phyloP scores from a whole-genome alignment of 2,888 invertebrate genomes.

The Colletes collaris region DNA sequence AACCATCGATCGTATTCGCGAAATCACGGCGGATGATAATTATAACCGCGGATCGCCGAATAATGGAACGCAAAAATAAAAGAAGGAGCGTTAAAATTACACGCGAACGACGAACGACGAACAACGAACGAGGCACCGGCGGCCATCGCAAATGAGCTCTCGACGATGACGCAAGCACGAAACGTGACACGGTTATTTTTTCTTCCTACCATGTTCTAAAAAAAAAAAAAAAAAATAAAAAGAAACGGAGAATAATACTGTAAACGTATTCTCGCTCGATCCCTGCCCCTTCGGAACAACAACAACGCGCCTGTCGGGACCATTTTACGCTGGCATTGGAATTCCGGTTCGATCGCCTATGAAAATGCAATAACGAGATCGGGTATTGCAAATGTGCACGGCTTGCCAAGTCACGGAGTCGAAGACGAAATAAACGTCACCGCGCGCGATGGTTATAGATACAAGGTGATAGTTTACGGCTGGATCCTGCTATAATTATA shows the following conservation, averaged over 20 bases:
- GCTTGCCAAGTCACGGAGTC: slow-evolving; percentile 33
- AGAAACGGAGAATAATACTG: too few relatives aligned
- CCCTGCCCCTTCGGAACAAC: too few relatives aligned
- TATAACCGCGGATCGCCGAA: too few relatives aligned
- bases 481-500: slow-evolving; percentile 35
- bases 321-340: not conserved
- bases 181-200: slow-evolving; percentile 53
- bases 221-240: slow-evolving; percentile 12
- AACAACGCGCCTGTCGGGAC: not conserved
- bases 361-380: slow-evolving; percentile 12
- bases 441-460: slow-evolving; percentile 3
- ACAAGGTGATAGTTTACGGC: slow-evolving; percentile 11
- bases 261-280: too few relatives aligned
- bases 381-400: slow-evolving; percentile 39
- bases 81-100: not conserved
- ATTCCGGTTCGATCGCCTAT: not conserved
- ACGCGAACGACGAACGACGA: not conserved
- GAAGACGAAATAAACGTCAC: slow-evolving; percentile 31
- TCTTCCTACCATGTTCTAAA: slow-evolving; percentile 22
- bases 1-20: too few relatives aligned
- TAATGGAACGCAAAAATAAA: not conserved
- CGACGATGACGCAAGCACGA: slow-evolving; percentile 34
- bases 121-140: too few relatives aligned
- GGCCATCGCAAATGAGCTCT: slow-evolving; percentile 18
- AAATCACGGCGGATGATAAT: too few relatives aligned